These are phyloP conservation scores for Cyprinodon brontotheroides DNA, from an alignment of 2,113 vertebrate species.

Conservation along the genomic window DNA sequence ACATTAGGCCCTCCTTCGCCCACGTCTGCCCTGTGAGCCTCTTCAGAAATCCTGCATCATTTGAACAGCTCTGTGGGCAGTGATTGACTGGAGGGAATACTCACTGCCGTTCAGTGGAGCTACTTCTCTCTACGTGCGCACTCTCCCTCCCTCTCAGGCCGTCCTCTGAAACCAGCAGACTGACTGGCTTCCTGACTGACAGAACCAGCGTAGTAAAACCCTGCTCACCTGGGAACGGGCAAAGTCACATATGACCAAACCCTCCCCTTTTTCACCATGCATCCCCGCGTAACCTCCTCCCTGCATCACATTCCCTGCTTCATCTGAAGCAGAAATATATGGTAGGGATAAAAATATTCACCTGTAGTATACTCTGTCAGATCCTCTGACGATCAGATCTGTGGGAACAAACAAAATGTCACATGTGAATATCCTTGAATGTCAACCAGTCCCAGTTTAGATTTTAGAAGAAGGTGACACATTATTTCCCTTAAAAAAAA, in stretches of 20 bases:
- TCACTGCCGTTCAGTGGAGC: conserved; percentile 30
- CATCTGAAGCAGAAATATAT: conserved; percentile 30
- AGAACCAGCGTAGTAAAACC: conserved; percentile 72
- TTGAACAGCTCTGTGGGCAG: conserved; percentile 57
- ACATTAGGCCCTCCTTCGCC: conserved; percentile 56
- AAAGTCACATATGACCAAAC: conserved; percentile 61
- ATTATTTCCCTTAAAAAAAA: conserved; percentile 9
- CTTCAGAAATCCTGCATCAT: conserved; percentile 63
- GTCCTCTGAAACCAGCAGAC: conserved; percentile 36
- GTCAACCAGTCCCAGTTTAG: conserved; percentile 21
- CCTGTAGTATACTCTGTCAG: conserved; percentile 43
- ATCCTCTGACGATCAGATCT: conserved; percentile 42
- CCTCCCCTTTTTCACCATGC: conserved; percentile 19
- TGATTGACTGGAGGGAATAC: conserved; percentile 67
- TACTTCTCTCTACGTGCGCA: conserved; percentile 32
- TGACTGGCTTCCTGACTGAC: conserved; percentile 69
- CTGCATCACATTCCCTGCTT: conserved; percentile 39
- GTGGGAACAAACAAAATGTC: conserved; percentile 33
- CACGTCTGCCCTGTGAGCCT: conserved; percentile 45
- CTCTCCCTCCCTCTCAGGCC: conserved; percentile 12
- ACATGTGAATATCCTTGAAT: conserved; percentile 13
- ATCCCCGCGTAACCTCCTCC: conserved; percentile 37
- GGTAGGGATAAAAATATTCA: conserved; percentile 46
- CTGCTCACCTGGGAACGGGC: conserved; percentile 61
- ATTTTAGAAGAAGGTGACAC: conserved; percentile 9